Evolutionary conservation across 1,140 invertebrate species (phyloP), one percentile per base, ranked within the genome.

Genomic region (Brachionus manjavacas): DNA sequence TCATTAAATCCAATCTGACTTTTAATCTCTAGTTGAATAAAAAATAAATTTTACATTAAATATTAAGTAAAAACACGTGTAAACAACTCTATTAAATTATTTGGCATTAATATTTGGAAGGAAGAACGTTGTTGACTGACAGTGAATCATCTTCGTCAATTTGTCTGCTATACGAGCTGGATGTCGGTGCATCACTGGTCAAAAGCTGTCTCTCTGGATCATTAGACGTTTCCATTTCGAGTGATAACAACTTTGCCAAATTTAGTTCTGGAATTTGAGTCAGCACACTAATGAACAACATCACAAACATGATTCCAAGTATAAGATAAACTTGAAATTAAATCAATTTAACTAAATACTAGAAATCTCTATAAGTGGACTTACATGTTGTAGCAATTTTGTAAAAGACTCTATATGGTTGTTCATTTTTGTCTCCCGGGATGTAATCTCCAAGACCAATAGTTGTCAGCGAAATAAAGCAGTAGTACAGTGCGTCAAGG

Each of bases 221-320:
- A 2, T 87, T 86, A 16, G 90, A 88, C 64, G 92, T 91, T 49
- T 93, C 92, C 68, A 92, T 92, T 86, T 92, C 91, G 39, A 93
- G 90, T 83, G 93, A 92, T 87, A 95, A 94, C 39, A 94, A 91
- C 55, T 93, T 91, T 68, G 94, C 93, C 35, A 95, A 89, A 88
- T 95, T 95, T 85, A 95, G 90, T 90, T 95, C 93, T 9, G 94
- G 94, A 85, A 95, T 94, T 87, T 95, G 94, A 88, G 95, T 94
- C 88, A 95, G 93, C 2, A 95, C 92, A 0, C 93, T 93, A 85
- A 95, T 89, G 1, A 93, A 92, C 74, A 95, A 89, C 93, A 95
- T 94, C 91, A 95, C 93, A 89, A 93, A 93, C n/a, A 93, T 93
- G 39, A 95, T 90, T 1, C 94, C 94, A 81, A 94, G 85, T 80